Base-by-base conservation (phyloP, 2,888 invertebrate genomes). In the Orthosia cruda region DNA sequence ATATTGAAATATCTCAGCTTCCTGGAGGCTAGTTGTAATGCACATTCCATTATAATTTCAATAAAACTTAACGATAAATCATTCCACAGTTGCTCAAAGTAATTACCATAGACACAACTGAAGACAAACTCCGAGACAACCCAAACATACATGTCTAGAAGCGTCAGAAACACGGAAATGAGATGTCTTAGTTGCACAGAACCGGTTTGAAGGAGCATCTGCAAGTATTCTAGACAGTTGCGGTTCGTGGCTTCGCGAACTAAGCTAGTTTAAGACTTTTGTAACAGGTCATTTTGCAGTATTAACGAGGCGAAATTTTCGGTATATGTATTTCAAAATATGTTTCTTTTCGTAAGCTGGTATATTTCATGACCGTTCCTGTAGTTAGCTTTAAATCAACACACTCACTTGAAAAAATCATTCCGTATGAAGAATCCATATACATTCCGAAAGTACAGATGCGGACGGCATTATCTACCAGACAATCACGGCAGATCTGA, bases 111-210 rank as follows among this genome's bases (percentile, higher is more conserved):
- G 12, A 49, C 16, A 15, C 16, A 15, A 59, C 47, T 52, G 12
- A 52, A 54, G 18, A 18, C 20, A 20, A 61, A 79, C 49, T 55
- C 15, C 20, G 13, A 63, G 57, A 69, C 54, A 49, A 32, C 13
- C 32, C 23, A 15, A 5, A 58, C 49, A 59, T 55, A 23, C 7
- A 11, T 20, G 23, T 20, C 13, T 45, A 4, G 7, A 68, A 71
- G 61, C 52, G 47, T 61, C 65, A 62, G 66, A 84, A 68, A 69
- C 58, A 66, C 50, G 84, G 80, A 84, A 82, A 82, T 80, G 62
- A 69, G 65, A 80, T 15, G 81, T 74, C 69, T 68, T 57, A 54
- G 58, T 75, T 67, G 45, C 49, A 20, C 47, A 23, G 20, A 50
- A 57, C 64, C 16, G 61, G 45, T 62, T 80, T n/a, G 45, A 23